Evolutionary conservation across 2,888 invertebrate species (phyloP).

Genomic region (Microctonus brassicae): DNA sequence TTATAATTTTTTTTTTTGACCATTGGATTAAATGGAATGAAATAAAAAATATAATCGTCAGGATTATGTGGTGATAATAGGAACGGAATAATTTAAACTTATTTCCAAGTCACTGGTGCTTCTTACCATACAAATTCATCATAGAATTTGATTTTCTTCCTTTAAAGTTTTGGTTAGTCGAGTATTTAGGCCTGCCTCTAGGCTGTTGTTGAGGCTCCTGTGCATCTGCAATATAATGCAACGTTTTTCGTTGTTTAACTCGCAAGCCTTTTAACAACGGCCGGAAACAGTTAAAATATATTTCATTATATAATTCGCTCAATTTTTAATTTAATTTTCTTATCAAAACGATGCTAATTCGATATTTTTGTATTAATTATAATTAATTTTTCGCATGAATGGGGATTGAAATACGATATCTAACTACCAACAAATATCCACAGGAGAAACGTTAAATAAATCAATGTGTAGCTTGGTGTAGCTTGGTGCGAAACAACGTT

Average conservation of each 20-base stretch:
- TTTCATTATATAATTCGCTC: constrained; percentile 45
- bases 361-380: neutral
- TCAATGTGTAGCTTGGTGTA: constrained; percentile 54
- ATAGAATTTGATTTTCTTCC: constrained; percentile 93
- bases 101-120: constrained; percentile 55
- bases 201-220: constrained; percentile 83
- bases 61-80: neutral
- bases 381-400: constrained; percentile 34
- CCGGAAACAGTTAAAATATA: constrained; percentile 45
- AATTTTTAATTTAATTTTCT: constrained; percentile 18
- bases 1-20: neutral
- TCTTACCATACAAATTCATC: constrained; percentile 97
- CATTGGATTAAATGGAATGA: neutral
- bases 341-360: constrained; percentile 35
- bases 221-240: constrained; percentile 86
- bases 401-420: constrained; percentile 46
- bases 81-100: constrained; percentile 5
- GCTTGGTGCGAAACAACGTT: constrained; percentile 64
- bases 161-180: constrained; percentile 91
- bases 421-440: constrained; percentile 60
- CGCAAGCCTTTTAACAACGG: constrained; percentile 68
- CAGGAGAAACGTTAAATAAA: constrained; percentile 51
- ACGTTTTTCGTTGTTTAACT: constrained; percentile 74
- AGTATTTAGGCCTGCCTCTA: constrained; percentile 87
- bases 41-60: neutral